Percentiles rank a stretch among this genome's conserved stretches.
phyloP scores from a whole-genome alignment of 35 echinoderm and acorn worm genomes.

The Anneissia japonica region DNA sequence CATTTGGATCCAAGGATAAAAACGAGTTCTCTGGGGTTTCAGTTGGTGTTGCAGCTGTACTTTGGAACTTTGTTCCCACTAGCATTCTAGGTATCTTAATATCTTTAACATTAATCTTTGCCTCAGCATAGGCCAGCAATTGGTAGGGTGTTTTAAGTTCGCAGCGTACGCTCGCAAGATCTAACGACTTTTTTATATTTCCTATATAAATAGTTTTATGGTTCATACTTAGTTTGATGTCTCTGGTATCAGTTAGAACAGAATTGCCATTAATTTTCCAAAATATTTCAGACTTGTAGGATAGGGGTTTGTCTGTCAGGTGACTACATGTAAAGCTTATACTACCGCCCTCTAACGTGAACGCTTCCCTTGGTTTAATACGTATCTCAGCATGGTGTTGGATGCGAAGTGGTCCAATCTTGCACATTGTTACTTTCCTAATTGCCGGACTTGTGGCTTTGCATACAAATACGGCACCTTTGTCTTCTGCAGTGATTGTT shows the following conservation, averaged over 20 bases:
- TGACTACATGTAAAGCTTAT: background rate
- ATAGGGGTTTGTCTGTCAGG: background rate
- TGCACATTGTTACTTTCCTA: slow-evolving; percentile 16
- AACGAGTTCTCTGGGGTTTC: background rate
- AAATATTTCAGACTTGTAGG: background rate
- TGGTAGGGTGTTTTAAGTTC: background rate
- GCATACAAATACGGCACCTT: slow-evolving; percentile 12
- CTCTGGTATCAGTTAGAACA: background rate
- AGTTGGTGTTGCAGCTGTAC: background rate
- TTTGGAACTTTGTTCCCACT: background rate
- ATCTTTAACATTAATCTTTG: background rate
- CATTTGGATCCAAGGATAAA: background rate
- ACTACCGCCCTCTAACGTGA: background rate
- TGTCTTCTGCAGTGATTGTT: slow-evolving; percentile 15
- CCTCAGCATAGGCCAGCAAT: background rate
- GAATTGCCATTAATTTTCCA: background rate
- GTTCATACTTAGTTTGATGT: background rate
- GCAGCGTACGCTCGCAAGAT: background rate
- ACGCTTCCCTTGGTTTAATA: background rate
- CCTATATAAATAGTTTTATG: background rate
- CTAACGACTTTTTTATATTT: background rate
- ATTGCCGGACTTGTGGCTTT: slow-evolving; percentile 21
- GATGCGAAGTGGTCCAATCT: slow-evolving; percentile 24
- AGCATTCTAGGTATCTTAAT: background rate
- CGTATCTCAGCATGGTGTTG: background rate